Percentiles rank a stretch among this genome's conserved stretches.
Evolutionary conservation across 37 sponge, comb jelly and placozoan genomes (phyloP).

Genomic region (Ianthella basta): DNA sequence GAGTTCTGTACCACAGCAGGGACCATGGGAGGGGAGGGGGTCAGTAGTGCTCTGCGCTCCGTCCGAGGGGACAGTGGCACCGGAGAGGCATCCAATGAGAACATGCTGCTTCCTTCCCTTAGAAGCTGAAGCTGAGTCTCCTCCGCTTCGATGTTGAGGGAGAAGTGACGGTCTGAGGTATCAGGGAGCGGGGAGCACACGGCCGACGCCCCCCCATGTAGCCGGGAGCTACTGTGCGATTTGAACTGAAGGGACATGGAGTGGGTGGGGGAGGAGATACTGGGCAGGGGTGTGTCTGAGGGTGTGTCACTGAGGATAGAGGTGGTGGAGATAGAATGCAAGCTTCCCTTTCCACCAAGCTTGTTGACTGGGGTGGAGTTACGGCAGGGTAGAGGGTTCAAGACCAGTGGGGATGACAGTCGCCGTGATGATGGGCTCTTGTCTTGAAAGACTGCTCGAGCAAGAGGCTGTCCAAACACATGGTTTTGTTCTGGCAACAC

Average conservation of each 20-base stretch:
- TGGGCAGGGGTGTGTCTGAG: not conserved
- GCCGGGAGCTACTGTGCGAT: conserved; percentile 9
- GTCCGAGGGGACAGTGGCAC: conserved; percentile 1
- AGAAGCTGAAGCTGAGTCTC: too few relatives aligned
- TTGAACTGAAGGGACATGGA: not conserved
- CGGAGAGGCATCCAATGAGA: not conserved
- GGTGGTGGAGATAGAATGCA: not conserved
- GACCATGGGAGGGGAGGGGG: conserved; percentile 50
- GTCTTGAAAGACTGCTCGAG: not conserved
- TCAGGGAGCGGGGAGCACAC: not conserved
- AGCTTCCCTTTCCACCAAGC: not conserved
- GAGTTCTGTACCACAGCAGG: conserved; percentile 69
- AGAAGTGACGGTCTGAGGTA: not conserved
- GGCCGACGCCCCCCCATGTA: not conserved
- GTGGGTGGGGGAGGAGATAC: not conserved
- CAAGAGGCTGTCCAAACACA: conserved; percentile 31
- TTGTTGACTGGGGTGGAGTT: not conserved
- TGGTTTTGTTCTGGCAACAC: not conserved
- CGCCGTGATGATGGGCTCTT: not conserved
- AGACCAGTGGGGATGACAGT: not conserved
- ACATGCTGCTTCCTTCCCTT: not conserved
- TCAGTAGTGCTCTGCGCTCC: conserved; percentile 33
- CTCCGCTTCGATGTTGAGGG: not conserved
- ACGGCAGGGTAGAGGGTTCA: not conserved
- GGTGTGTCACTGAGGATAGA: conserved; percentile 11